These are phyloP conservation scores for Psophia crepitans DNA, from an alignment of 2,113 vertebrate species.

Conservation along the genomic window DNA sequence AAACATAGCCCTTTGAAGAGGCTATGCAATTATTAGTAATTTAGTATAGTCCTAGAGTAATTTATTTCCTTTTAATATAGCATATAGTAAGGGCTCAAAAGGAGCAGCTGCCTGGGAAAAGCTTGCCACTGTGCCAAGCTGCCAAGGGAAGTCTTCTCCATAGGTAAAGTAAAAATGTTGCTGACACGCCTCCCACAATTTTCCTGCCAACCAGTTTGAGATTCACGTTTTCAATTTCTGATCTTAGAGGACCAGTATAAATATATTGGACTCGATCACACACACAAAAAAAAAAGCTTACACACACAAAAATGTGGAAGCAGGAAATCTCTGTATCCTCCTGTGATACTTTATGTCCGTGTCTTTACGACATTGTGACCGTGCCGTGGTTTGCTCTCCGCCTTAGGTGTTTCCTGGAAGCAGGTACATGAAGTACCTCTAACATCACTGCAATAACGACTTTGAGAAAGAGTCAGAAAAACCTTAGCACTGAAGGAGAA, in stretches of 20 bases:
- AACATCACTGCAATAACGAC: background rate
- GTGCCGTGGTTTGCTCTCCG: background rate
- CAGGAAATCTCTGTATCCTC: background rate
- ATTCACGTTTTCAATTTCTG: background rate
- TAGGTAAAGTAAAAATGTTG: background rate
- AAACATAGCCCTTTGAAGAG: background rate
- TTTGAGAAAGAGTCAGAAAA: background rate
- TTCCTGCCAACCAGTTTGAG: background rate
- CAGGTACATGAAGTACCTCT: background rate
- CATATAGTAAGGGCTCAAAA: background rate
- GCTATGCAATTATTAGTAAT: background rate
- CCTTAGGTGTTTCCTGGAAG: background rate
- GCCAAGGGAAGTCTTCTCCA: background rate
- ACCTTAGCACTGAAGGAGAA: background rate
- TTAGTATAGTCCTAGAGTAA: background rate
- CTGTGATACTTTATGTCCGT: background rate
- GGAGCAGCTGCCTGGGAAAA: background rate
- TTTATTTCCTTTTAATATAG: background rate
- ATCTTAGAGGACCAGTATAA: background rate
- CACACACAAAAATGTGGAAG: background rate
- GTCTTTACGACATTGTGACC: background rate
- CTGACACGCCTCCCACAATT: rapidly evolving
- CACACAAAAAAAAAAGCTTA: background rate
- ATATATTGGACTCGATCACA: background rate
- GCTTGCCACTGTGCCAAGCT: background rate